Conservation (phyloP, 2,113 vertebrate genomes). For the Halcyon senegalensis region DNA sequence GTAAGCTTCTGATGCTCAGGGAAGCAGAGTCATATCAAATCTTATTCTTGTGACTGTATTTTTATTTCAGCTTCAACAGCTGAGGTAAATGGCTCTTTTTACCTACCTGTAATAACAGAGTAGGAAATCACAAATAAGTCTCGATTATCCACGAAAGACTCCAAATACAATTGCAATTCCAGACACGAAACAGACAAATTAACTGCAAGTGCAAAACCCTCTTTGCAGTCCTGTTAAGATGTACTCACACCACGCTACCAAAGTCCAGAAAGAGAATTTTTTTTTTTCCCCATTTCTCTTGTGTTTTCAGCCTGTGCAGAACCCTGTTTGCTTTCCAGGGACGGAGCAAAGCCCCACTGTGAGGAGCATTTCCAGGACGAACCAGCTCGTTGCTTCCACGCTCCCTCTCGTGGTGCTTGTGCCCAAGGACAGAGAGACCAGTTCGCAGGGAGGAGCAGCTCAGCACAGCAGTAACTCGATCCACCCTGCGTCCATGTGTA, state of each 20-base stretch:
- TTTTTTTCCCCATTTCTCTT: not conserved
- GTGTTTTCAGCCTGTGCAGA: not conserved
- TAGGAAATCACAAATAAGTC: not conserved
- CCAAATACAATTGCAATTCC: not conserved
- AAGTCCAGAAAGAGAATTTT: not conserved
- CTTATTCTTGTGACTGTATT: not conserved
- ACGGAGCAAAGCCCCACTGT: rapidly evolving
- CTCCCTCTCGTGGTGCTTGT: not conserved
- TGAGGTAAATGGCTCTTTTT: not conserved
- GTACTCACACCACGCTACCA: not conserved
- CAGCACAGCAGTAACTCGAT: rapidly evolving
- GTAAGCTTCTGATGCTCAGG: not conserved
- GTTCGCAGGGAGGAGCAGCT: rapidly evolving
- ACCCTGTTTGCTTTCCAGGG: rapidly evolving
- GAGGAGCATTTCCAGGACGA: rapidly evolving
- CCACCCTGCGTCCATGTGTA: rapidly evolving
- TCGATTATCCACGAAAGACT: rapidly evolving
- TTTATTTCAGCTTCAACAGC: not conserved
- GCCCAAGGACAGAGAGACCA: not conserved
- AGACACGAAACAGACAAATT: not conserved
- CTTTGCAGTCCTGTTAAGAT: not conserved
- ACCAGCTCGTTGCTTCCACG: not conserved
- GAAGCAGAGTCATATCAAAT: not conserved
- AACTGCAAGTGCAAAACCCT: not conserved
- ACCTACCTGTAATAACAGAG: not conserved